A percentile compares a stretch with the other conserved stretches of the same genome.
Conservation (phyloP, 2,888 invertebrate genomes). For the Eueremaeus valkanovi region DNA sequence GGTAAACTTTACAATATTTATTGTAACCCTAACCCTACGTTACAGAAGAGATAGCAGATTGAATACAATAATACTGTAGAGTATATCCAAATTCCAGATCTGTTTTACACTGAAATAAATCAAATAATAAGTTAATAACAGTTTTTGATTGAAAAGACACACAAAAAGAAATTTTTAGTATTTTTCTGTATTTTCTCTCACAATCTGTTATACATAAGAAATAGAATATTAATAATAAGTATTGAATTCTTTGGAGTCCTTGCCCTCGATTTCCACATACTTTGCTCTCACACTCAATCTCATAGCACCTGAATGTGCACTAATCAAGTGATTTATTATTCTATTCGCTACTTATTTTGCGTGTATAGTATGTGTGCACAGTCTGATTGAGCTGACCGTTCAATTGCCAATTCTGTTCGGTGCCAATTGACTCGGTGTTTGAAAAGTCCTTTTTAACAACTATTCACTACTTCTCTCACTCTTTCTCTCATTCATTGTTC, state of each 20-base stretch:
- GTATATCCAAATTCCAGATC: no score
- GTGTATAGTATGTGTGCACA: not conserved
- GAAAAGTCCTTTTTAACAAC: no score
- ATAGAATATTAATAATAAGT: not conserved
- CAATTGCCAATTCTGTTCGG: not conserved
- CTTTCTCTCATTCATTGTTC: no score
- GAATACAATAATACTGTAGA: no score
- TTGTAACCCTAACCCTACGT: no score
- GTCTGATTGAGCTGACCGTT: not conserved
- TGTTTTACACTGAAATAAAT: no score
- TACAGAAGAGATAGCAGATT: no score
- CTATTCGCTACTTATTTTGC: no score
- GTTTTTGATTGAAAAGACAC: not conserved
- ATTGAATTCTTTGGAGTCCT: not conserved
- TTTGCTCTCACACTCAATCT: not conserved
- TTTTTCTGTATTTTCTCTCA: not conserved
- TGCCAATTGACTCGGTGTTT: no score
- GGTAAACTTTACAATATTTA: no score
- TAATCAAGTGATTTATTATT: constrained; percentile 8
- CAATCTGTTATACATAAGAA: not conserved
- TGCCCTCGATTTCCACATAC: not conserved
- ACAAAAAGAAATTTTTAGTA: not conserved
- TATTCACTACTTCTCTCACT: no score
- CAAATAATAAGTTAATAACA: no score
- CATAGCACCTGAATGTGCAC: not conserved